Evolutionary conservation across 2,888 invertebrate species (phyloP).

Genomic region (Andrena minutula): DNA sequence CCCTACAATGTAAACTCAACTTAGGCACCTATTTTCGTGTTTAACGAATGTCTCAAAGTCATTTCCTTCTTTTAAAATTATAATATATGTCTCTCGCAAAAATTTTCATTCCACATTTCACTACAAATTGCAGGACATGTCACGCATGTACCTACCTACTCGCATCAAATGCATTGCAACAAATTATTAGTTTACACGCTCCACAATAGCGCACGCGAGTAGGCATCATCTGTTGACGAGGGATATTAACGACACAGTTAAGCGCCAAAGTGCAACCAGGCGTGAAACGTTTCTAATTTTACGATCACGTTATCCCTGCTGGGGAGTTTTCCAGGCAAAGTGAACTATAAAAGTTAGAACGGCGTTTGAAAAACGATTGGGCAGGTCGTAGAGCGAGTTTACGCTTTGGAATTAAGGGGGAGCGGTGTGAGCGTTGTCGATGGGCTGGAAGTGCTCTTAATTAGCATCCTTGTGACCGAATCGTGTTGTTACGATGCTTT

Average conservation of each 20-base stretch:
- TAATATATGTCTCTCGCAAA: no score
- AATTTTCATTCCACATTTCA: no score
- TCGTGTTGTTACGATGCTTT: slow-evolving; percentile 32
- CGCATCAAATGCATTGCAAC: no score
- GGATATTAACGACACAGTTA: slow-evolving; percentile 10
- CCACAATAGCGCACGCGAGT: no score
- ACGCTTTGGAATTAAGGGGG: background rate
- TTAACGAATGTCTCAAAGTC: no score
- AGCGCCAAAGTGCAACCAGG: background rate
- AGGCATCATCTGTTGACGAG: no score
- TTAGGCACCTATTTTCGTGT: no score
- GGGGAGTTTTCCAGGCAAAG: background rate
- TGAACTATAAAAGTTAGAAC: background rate
- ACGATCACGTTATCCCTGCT: slow-evolving; percentile 4
- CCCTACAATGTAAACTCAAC: no score
- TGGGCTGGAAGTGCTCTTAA: slow-evolving; percentile 16
- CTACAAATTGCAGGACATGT: no score
- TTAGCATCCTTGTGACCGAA: slow-evolving; percentile 20
- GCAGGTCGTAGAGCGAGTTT: background rate
- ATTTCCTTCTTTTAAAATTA: no score
- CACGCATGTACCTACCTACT: no score
- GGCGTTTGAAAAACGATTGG: background rate
- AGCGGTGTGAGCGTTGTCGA: slow-evolving; percentile 8
- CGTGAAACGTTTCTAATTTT: slow-evolving; percentile 20
- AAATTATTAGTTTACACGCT: no score